Percentiles rank a stretch among this genome's conserved stretches.
Evolutionary conservation across 64 coral and sea anemone genomes (phyloP).

Genomic region (Platygyra sinensis): DNA sequence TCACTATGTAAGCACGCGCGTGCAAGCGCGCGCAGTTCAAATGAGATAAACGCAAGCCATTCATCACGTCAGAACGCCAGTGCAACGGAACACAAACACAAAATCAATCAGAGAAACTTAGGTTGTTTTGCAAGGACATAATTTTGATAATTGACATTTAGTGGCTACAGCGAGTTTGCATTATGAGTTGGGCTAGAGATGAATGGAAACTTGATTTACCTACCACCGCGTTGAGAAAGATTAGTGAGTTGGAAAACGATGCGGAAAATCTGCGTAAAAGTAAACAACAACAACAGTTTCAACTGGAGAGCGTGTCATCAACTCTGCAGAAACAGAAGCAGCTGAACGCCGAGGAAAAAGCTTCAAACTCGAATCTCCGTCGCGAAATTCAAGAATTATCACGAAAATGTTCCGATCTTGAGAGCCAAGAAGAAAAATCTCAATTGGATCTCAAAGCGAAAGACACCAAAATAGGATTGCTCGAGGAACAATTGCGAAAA

Average conservation of each 20-base stretch:
- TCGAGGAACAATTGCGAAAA: slow-evolving; percentile 74
- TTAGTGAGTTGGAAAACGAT: slow-evolving; percentile 81
- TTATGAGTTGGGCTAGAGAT: slow-evolving; percentile 93
- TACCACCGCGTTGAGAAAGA: slow-evolving; percentile 62
- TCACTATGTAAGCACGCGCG: background rate
- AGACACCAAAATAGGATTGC: slow-evolving; percentile 59
- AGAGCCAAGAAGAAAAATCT: slow-evolving; percentile 67
- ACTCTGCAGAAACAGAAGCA: slow-evolving; percentile 77
- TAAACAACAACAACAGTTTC: slow-evolving; percentile 82
- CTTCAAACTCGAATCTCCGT: slow-evolving; percentile 45
- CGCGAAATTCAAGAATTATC: slow-evolving; percentile 72
- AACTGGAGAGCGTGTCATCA: slow-evolving; percentile 60
- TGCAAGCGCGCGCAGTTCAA: background rate
- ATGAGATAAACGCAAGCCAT: background rate
- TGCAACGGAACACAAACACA: background rate
- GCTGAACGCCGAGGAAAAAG: slow-evolving; percentile 61
- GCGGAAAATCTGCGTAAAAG: slow-evolving; percentile 68
- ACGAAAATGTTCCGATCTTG: slow-evolving; percentile 55
- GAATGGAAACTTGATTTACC: slow-evolving; percentile 94
- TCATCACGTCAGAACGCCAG: background rate
- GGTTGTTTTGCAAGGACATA: background rate
- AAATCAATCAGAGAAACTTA: background rate
- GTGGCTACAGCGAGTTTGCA: background rate
- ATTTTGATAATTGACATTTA: background rate
- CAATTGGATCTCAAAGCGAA: slow-evolving; percentile 63